Base-by-base conservation (phyloP, 2,888 invertebrate genomes). In the Serrognathus titanus region DNA sequence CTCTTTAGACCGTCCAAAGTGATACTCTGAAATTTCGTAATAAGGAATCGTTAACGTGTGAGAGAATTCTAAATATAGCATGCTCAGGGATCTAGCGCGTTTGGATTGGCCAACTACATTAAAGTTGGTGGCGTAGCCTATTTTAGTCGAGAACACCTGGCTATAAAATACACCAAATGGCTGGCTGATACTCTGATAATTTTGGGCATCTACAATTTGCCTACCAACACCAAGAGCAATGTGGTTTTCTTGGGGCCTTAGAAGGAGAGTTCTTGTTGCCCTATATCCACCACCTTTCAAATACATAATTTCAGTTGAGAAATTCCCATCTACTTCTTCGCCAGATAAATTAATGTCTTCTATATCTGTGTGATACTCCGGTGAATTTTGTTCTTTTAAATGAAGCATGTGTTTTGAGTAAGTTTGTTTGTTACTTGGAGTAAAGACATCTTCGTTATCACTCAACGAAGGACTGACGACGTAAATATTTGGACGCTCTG, bases 361-460 rank as follows among this genome's bases (percentile, higher is more conserved):
- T 50, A 80, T 71, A 68, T 85, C 84, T 3, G 84, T 83, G 49
- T 77, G 71, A 24, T 73, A 73, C 52, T 82, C 81, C 31, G 72
- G 70, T 53, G 73, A 77, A 48, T 73, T 72, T 58, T 78, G 74
- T 47, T 80, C 80, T 71, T 83, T 83, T 8, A 83, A 73, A 66
- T 82, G 80, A 66, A 78, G 69, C 54, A 77, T 77, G 66, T 82
- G 82, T 43, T 71, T 70, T 2, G 73, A 62, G 9, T 77, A 71
- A 31, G 20, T 4, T 20, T 20, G 20, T 20, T 20, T 20, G 59
- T 82, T 82, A 20, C 75, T 75, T 2, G 79, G 76, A 16, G 75
- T 69, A 57, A 73, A 74, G 7, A 81, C 60, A 54, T 82, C 80
- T 66, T 82, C 82, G 4, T 75, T 69, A 16, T 50, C 39, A 10